These are phyloP conservation scores for Xenopus borealis DNA, from an alignment of 2,113 vertebrate species.

Conservation along the genomic window DNA sequence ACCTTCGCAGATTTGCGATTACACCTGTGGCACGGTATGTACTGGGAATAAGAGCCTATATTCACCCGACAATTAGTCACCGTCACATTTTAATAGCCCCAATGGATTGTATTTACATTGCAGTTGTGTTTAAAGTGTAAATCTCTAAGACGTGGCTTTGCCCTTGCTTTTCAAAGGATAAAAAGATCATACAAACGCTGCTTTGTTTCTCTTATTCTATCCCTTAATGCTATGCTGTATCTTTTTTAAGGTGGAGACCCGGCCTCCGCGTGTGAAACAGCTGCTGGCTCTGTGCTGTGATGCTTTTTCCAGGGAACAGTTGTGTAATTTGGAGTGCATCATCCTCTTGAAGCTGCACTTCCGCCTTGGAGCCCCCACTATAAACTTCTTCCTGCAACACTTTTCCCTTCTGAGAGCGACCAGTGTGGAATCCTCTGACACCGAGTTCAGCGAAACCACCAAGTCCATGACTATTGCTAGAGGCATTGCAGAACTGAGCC, in stretches of 20 bases:
- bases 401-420: conserved; percentile 66
- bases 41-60: too few species aligned
- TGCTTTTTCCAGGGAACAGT: conserved; percentile 81
- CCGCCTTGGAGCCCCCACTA: conserved; percentile 77
- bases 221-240: too few species aligned
- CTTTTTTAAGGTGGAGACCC: conserved; percentile 80
- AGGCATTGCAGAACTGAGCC: conserved; percentile 77
- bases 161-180: too few species aligned
- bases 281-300: conserved; percentile 83
- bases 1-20: too few species aligned
- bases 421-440: conserved; percentile 20
- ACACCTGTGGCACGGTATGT: too few species aligned
- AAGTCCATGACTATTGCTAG: conserved; percentile 66
- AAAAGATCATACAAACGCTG: too few species aligned
- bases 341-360: conserved; percentile 81
- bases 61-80: too few species aligned
- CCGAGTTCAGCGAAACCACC: conserved; percentile 28
- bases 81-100: too few species aligned
- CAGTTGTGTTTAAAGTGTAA: too few species aligned
- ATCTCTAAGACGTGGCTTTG: too few species aligned
- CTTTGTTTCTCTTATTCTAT: too few species aligned
- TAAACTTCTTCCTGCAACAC: conserved; percentile 86
- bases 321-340: conserved; percentile 88
- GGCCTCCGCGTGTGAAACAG: conserved; percentile 76
- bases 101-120: too few species aligned